Base-by-base conservation (phyloP, 1,140 invertebrate species). In the Anastrepha obliqua region DNA sequence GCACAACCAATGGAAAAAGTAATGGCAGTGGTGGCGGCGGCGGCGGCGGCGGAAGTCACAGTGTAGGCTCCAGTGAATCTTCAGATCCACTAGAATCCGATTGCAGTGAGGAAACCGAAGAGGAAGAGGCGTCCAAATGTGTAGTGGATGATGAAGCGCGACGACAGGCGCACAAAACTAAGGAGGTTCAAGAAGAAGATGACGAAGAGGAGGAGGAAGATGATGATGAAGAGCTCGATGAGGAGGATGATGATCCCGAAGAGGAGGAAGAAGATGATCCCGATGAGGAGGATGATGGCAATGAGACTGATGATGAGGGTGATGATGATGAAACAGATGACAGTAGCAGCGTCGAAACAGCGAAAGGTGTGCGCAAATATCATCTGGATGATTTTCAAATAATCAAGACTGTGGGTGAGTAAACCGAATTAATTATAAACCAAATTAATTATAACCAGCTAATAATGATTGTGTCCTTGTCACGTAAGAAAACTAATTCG, bases 321-420 rank as follows among this genome's bases (percentile, higher is more conserved):
- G 90, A 91, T 81, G 74, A 81, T n/a, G 91, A 91, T 65, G 81
- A 86, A 13, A 64, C 67, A 58, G 87, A 89, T 47, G 90, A 92
- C 86, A 92, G 94, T 88, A 94, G 94, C 90, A 94, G 95, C 78
- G 94, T 94, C 0, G 94, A 95, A 88, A 95, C 94, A 87, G 94
- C 94, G 67, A 96, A 96, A 90, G 95, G 96, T 89, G 94, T 95
- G 78, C 95, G 95, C 88, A 95, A 95, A 89, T 96, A 95, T 90
- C 95, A 95, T 89, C 93, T 97, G 89, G 96, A 97, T 89, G 96
- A 97, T 90, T 95, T 97, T 89, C 96, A 97, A 91, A 96, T 97
- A 88, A 95, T 97, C 89, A 97, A 97, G 94, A 97, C 96, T 78
- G 96, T 97, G 86, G 96, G 96, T 97, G 91, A 96, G 96, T 93